Evolutionary conservation across 1,140 invertebrate species (phyloP).

Genomic region (Eufriesea mexicana): DNA sequence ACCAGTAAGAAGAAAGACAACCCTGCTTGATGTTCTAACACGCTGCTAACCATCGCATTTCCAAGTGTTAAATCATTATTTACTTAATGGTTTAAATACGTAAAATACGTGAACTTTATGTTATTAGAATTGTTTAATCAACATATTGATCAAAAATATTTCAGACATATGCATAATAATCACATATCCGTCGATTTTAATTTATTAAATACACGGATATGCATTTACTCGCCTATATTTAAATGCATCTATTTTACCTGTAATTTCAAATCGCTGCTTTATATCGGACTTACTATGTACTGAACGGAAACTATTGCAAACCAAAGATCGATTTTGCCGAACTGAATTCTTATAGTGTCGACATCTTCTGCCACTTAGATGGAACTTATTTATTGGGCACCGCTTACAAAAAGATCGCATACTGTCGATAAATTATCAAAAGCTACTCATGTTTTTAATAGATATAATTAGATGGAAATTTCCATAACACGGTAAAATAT

Average conservation of each 20-base stretch:
- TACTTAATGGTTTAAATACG: background rate
- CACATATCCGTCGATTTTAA: background rate
- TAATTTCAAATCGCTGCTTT: background rate
- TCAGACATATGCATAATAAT: background rate
- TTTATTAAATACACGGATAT: background rate
- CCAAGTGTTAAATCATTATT: background rate
- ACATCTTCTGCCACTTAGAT: slow-evolving; percentile 1
- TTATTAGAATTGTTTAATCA: background rate
- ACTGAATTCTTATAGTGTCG: slow-evolving; percentile 18
- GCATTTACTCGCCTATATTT: background rate
- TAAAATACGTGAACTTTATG: background rate
- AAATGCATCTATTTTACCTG: background rate
- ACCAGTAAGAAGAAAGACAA: slow-evolving; percentile 79
- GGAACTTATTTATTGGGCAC: background rate
- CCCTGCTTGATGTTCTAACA: slow-evolving; percentile 76
- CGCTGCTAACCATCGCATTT: slow-evolving; percentile 19
- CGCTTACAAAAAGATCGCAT: no score
- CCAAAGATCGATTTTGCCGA: slow-evolving; percentile 31
- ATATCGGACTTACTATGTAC: background rate
- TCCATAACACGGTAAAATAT: background rate
- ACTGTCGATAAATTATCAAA: background rate
- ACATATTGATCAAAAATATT: background rate
- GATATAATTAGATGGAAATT: background rate
- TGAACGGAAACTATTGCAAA: background rate
- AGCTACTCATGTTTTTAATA: background rate